These are phyloP conservation scores for Pocillopora verrucosa DNA, from an alignment of 64 coral and sea anemone genomes.

Conservation along the genomic window DNA sequence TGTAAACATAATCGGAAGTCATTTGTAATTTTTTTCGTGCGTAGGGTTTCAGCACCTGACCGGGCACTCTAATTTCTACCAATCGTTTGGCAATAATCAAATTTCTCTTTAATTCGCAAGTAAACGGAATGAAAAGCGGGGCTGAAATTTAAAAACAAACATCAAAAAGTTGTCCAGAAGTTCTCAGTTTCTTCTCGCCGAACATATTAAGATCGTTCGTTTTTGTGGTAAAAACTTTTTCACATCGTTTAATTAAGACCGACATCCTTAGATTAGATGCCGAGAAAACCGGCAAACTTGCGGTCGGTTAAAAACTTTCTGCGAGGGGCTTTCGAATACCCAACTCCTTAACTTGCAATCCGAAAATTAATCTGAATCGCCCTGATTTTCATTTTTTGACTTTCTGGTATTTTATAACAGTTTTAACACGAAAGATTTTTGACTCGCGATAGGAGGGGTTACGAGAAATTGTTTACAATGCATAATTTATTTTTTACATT, in stretches of 20 bases:
- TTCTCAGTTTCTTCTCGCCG: background rate
- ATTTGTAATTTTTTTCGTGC: background rate
- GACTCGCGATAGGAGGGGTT: conserved; percentile 1
- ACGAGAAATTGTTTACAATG: conserved; percentile 8
- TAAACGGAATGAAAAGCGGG: background rate
- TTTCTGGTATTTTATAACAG: background rate
- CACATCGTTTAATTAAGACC: background rate
- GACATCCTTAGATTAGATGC: background rate
- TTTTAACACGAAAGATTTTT: background rate
- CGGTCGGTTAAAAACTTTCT: background rate
- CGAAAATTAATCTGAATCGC: background rate
- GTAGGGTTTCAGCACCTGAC: background rate
- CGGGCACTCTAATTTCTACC: background rate
- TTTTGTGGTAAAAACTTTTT: conserved; percentile 19
- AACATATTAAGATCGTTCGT: background rate
- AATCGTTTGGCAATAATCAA: background rate
- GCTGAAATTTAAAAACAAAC: background rate
- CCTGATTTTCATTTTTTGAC: background rate
- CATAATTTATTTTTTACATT: conserved; percentile 31
- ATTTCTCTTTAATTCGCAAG: background rate
- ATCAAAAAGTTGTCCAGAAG: background rate
- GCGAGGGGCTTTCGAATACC: background rate
- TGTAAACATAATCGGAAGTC: background rate
- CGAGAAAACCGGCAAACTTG: background rate
- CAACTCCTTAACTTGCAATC: background rate